phyloP scores from a whole-genome alignment of 2,797 vertebrate species.

The Oreochromis grahami region DNA sequence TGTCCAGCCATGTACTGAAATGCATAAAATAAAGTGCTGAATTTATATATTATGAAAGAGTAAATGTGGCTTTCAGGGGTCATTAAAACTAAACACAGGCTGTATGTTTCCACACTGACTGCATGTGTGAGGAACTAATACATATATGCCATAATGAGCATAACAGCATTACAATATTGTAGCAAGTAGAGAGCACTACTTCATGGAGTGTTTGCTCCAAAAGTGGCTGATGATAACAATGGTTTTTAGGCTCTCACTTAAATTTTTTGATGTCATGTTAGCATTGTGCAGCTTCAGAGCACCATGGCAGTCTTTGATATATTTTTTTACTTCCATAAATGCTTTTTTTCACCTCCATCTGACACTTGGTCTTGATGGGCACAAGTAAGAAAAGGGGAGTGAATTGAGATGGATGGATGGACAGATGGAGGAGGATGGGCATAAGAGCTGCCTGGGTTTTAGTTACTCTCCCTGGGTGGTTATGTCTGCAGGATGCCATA shows the following conservation, averaged over 20 bases:
- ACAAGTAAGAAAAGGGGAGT: neutral
- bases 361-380: neutral
- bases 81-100: neutral
- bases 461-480: neutral
- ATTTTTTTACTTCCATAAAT: neutral
- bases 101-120: neutral
- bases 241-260: neutral
- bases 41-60: neutral
- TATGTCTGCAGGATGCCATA: slow-evolving; percentile 4
- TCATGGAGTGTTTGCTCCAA: neutral
- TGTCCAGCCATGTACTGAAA: neutral
- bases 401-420: slow-evolving; percentile 12
- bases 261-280: neutral
- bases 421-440: slow-evolving; percentile 21
- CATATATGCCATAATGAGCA: neutral
- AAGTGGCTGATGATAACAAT: neutral
- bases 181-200: neutral
- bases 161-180: neutral
- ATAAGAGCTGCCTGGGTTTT: neutral
- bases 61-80: neutral
- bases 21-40: neutral
- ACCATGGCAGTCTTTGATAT: neutral
- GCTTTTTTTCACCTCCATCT: neutral
- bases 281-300: neutral
- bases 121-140: neutral